These are phyloP conservation scores for Parapsyche elsis DNA, from an alignment of 1,140 invertebrate species.

Conservation along the genomic window DNA sequence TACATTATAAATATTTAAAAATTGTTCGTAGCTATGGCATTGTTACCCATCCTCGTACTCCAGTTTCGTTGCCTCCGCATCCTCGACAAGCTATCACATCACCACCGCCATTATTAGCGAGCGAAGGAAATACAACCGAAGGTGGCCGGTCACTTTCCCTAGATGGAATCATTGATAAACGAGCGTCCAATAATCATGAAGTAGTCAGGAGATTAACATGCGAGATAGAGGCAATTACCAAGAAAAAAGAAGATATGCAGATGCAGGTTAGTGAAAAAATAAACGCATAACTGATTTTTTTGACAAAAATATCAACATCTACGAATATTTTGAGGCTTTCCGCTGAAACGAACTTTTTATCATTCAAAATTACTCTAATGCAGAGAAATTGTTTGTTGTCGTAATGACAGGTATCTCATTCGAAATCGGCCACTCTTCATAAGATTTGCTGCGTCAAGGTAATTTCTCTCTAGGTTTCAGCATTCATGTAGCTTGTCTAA, in stretches of 20 bases:
- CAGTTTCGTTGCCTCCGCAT: conserved; percentile 49
- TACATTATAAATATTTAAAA: too few relatives aligned
- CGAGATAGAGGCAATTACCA: conserved; percentile 72
- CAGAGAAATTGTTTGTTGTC: conserved; percentile 34
- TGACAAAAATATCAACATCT: too few relatives aligned
- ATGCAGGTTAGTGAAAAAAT: conserved; percentile 70
- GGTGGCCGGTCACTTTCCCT: conserved; percentile 41
- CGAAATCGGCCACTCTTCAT: conserved; percentile 57
- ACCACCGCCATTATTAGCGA: conserved; percentile 43
- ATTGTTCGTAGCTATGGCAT: conserved; percentile 46
- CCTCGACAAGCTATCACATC: conserved; percentile 48
- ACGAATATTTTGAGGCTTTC: too few relatives aligned
- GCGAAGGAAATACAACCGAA: conserved; percentile 45
- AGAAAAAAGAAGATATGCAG: conserved; percentile 76
- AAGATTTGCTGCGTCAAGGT: conserved; percentile 65
- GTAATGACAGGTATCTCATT: conserved; percentile 42
- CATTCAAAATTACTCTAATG: not conserved
- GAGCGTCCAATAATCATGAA: conserved; percentile 29
- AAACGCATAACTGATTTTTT: too few relatives aligned
- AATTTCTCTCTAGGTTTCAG: conserved; percentile 47
- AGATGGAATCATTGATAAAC: conserved; percentile 35
- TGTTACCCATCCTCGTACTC: conserved; percentile 33
- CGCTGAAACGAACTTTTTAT: not conserved
- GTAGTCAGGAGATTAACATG: conserved; percentile 61
- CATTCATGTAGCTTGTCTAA: conserved; percentile 14